These are phyloP conservation scores for Perdita meconis DNA, from an alignment of 2,888 invertebrate species.

Conservation along the genomic window DNA sequence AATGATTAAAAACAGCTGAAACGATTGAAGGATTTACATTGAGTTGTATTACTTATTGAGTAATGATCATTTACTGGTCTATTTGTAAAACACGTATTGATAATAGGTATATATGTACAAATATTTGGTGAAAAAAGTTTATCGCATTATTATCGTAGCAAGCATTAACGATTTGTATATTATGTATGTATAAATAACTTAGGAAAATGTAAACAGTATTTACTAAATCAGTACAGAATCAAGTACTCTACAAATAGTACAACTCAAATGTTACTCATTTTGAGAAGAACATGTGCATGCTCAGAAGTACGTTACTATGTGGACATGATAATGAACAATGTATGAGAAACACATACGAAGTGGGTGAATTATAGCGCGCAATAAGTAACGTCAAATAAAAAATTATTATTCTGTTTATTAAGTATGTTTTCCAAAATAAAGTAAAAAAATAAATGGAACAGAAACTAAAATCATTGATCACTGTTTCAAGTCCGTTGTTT, in stretches of 20 bases:
- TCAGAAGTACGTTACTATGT: not conserved
- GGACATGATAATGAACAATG: not conserved
- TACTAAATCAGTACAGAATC: not conserved
- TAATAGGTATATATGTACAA: no score
- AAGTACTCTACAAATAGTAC: not conserved
- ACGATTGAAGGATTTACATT: not conserved
- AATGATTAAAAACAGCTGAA: no score
- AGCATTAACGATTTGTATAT: slow-evolving; percentile 5
- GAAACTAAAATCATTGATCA: slow-evolving; percentile 22
- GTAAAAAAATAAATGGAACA: slow-evolving; percentile 43
- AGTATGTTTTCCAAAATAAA: slow-evolving; percentile 1
- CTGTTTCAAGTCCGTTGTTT: slow-evolving; percentile 31
- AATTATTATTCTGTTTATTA: slow-evolving; percentile 4
- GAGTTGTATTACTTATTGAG: not conserved
- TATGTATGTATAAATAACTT: not conserved
- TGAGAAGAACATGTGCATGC: not conserved
- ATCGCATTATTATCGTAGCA: no score
- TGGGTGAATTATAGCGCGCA: not conserved
- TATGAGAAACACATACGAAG: not conserved
- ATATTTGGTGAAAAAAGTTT: not conserved
- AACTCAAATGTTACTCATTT: not conserved
- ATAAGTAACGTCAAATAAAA: slow-evolving; percentile 11
- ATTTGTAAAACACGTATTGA: slow-evolving; percentile 9
- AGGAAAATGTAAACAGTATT: slow-evolving; percentile 1
- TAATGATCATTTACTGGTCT: not conserved